These are phyloP conservation scores for Spilarctia lutea DNA, from an alignment of 2,888 invertebrate species.

Conservation along the genomic window DNA sequence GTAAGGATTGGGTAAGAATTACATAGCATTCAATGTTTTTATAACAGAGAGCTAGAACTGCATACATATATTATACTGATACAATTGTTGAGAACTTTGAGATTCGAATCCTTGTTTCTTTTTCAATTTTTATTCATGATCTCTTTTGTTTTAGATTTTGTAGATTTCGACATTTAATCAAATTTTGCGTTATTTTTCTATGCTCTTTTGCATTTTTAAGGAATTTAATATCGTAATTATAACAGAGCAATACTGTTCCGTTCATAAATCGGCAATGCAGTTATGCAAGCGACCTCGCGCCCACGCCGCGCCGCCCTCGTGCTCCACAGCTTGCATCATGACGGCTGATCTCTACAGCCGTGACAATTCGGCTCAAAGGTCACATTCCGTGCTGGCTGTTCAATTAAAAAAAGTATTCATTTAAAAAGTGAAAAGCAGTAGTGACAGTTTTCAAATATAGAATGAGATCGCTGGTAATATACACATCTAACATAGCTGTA, in stretches of 20 bases:
- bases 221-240: background rate
- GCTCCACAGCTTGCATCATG: conserved; percentile 53
- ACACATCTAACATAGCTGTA: background rate
- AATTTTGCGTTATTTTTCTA: background rate
- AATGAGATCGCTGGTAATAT: background rate
- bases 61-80: background rate
- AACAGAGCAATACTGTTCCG: background rate
- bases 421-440: conserved; percentile 21
- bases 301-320: conserved; percentile 66
- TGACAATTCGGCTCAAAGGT: conserved; percentile 50
- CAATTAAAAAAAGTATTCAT: conserved; percentile 37
- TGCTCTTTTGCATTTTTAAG: background rate
- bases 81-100: background rate
- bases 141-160: background rate
- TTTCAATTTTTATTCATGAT: background rate
- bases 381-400: conserved; percentile 32
- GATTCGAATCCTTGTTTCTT: background rate
- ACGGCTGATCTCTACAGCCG: conserved; percentile 37
- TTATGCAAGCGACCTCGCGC: conserved; percentile 77
- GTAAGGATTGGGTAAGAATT: background rate
- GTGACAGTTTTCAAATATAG: conserved; percentile 6
- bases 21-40: background rate
- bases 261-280: conserved; percentile 45
- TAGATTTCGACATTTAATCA: background rate
- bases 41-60: background rate